Base-by-base conservation (phyloP, 1,140 invertebrate species). In the Drosophila kikkawai region DNA sequence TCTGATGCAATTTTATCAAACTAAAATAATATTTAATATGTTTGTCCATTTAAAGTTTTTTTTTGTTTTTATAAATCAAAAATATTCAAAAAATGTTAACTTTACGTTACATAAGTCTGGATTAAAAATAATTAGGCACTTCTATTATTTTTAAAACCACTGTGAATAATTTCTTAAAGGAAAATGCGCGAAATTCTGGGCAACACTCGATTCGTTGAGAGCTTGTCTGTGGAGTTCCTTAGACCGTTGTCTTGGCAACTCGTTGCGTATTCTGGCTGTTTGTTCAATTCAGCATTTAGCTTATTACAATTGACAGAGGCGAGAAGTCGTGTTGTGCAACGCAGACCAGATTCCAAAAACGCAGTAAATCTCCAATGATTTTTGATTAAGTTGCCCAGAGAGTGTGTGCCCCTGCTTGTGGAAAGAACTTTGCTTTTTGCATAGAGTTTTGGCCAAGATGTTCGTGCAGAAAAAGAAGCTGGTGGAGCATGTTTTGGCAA, bases 391-490 rank as follows among this genome's bases (percentile, higher is more conserved):
- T 57, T 37, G 19, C 42, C 34, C 7, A 12, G 7, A 22, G 15
- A 39, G 37, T 36, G 45, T 41, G 53, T 36, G 44, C 64, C 19
- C 22, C 17, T 7, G 13, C 70, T 69, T 39, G 37, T 68, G 57
- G 22, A 60, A 39, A 61, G 15, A 26, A 56, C 39, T 80, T 81
- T 75, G 53, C 8, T 61, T 79, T 79, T 86, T 85, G 78, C 22
- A 58, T 75, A 86, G 37, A 66, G 64, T 69, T 73, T 66, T 50
- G 60, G 57, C 13, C 67, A 70, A 50, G 58, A 81, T 92, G 91
- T 92, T 92, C 66, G 91, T 92, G 39, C 91, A 92, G 57, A 92
- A 92, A 70, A 92, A 83, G 56, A 92, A 92, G 73, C 79, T 92
- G 51, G 91, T 92, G n/a, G 83, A 92, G 45, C 87, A 92, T 84